Evolutionary conservation across 2,888 invertebrate species (phyloP), one percentile per base, ranked within the genome.

Genomic region (Lamproptera curius): DNA sequence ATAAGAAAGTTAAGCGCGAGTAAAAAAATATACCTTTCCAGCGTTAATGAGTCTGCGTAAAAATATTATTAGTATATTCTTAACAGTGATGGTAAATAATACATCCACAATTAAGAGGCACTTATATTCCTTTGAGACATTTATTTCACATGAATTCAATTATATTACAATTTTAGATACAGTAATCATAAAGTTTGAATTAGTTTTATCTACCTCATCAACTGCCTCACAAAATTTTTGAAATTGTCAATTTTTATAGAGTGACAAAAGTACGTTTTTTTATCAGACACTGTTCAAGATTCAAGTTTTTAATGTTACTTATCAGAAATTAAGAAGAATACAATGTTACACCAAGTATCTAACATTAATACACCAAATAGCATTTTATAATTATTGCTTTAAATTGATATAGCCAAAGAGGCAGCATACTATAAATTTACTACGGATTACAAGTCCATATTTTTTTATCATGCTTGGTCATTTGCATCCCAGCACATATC

Each of bases 81-180:
- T n/a, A n/a, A n/a, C n/a, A n/a, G n/a, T n/a, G n/a, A n/a, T n/a
- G n/a, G n/a, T n/a, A n/a, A n/a, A n/a, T n/a, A n/a, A n/a, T n/a
- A n/a, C n/a, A n/a, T n/a, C n/a, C n/a, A n/a, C n/a, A n/a, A n/a
- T n/a, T n/a, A n/a, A n/a, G n/a, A n/a, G n/a, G n/a, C n/a, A 34
- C 4, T 15, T 6, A n/a, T 6, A 17, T 43, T 17, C 23, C n/a
- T 39, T 49, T 49, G 34, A 39, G 48, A 49, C 48, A n/a, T 49
- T 49, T 49, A 48, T 48, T 48, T 39, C 48, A 48, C 39, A 42
- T 48, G 48, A 43, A 43, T 37, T 42, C 39, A 42, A 33, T 41
- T 42, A 40, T 48, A 26, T 43, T 49, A 49, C 45, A 43, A 34
- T 34, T 46, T 49, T 43, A 43, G 39, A 34, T 43, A 38, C 34